A percentile compares a stretch with the other conserved stretches of the same genome.
Evolutionary conservation across 92 coral and sea anemone species (phyloP).

Genomic region (Bergia puertoricense): DNA sequence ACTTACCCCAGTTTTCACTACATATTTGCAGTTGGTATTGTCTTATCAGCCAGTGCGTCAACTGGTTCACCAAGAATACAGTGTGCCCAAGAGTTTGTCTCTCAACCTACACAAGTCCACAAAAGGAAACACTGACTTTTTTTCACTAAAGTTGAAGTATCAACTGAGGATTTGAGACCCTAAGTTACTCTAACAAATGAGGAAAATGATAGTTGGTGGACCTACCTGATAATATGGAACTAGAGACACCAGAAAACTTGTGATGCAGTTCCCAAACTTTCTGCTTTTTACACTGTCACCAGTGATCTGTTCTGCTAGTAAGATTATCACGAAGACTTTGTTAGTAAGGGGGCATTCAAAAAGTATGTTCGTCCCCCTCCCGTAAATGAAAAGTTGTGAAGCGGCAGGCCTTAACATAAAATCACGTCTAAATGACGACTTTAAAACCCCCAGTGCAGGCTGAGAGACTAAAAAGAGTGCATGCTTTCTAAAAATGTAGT

Average conservation of each 20-base stretch:
- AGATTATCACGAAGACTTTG: neutral
- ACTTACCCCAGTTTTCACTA: conserved; percentile 26
- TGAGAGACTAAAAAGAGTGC: too few species aligned
- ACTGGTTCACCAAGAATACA: conserved; percentile 60
- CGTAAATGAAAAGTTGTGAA: too few species aligned
- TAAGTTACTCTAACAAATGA: neutral
- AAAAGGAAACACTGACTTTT: neutral
- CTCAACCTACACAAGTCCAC: conserved; percentile 54
- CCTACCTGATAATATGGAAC: conserved; percentile 67
- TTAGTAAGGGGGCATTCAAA: neutral
- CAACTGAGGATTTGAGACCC: neutral
- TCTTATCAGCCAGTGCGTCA: conserved; percentile 56
- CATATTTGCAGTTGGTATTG: neutral
- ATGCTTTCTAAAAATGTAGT: too few species aligned
- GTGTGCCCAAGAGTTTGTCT: conserved; percentile 55
- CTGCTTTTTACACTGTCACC: neutral
- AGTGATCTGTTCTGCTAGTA: neutral
- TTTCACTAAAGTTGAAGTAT: neutral
- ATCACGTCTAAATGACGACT: too few species aligned
- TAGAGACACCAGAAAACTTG: conserved; percentile 39
- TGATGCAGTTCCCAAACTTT: neutral
- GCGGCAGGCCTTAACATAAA: too few species aligned
- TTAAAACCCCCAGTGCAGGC: too few species aligned
- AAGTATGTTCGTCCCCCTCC: too few species aligned
- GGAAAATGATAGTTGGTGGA: neutral